phyloP scores from a whole-genome alignment of 2,113 vertebrate species.

The Speoplatyrhinus poulsoni region DNA sequence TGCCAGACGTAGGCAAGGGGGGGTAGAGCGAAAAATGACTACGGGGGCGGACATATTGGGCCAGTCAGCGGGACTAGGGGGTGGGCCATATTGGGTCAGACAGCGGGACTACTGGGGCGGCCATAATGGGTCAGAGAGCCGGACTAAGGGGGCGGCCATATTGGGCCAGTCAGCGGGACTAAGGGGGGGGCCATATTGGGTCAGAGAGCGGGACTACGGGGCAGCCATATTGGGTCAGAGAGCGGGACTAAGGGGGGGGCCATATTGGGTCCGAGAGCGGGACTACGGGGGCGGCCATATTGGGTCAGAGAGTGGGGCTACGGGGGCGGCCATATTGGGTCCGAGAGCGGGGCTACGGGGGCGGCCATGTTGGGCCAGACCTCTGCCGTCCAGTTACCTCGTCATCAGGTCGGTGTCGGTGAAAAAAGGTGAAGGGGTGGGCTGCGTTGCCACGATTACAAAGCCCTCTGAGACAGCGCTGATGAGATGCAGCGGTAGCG shows the following conservation, averaged over 20 bases:
- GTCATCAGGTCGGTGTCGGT: neutral
- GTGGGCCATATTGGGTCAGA: neutral
- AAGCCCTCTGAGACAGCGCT: slow-evolving; percentile 30
- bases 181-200: neutral
- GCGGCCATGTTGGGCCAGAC: neutral
- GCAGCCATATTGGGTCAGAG: neutral
- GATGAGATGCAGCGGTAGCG: slow-evolving; percentile 45
- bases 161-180: neutral
- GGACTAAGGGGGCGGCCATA: neutral
- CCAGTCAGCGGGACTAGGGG: neutral
- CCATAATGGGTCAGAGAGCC: neutral
- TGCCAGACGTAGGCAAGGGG: neutral
- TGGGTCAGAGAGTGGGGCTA: neutral
- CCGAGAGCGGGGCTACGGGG: neutral
- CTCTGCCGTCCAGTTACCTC: neutral
- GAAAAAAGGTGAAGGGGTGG: slow-evolving; percentile 3
- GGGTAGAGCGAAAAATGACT: neutral
- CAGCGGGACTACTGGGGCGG: neutral
- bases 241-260: neutral
- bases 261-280: neutral
- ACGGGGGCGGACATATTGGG: neutral
- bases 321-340: neutral
- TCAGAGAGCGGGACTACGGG: neutral
- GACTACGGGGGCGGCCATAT: neutral
- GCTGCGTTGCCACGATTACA: slow-evolving; percentile 39